Conservation (phyloP, 1,140 invertebrate genomes). For the Camponotus vicinus region DNA sequence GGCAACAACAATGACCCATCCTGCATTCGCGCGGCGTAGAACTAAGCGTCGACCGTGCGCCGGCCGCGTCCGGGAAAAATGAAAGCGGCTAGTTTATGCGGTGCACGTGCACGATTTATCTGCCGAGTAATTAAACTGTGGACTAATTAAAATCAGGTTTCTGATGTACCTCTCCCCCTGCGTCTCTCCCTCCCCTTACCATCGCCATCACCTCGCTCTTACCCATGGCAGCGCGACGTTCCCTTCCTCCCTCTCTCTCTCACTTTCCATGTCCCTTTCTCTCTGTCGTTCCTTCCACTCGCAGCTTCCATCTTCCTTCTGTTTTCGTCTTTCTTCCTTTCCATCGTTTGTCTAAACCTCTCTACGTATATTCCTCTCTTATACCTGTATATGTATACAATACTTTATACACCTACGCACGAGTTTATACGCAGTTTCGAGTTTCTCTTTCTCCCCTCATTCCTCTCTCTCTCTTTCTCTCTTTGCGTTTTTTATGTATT, state of each 20-base stretch:
- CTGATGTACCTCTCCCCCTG: conserved; percentile 83
- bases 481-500: conserved; percentile 42
- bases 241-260: too few relatives aligned
- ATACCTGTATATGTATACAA: conserved; percentile 12
- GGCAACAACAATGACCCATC: conserved; percentile 80
- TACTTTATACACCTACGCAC: conserved; percentile 25
- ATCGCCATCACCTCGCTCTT: conserved; percentile 45
- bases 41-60: conserved; percentile 79
- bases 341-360: background rate
- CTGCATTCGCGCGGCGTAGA: conserved; percentile 81
- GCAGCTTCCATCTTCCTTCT: conserved; percentile 48
- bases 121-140: conserved; percentile 87
- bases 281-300: conserved; percentile 67
- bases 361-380: background rate
- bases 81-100: conserved; percentile 86
- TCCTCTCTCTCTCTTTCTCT: conserved; percentile 32
- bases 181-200: conserved; percentile 33
- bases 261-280: background rate
- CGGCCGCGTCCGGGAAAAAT: conserved; percentile 82
- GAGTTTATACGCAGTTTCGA: conserved; percentile 30
- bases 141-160: conserved; percentile 87
- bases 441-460: too few relatives aligned
- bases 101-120: conserved; percentile 87
- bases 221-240: conserved; percentile 33
- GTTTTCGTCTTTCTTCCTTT: background rate